phyloP scores from a whole-genome alignment of 2,888 invertebrate genomes.

The Adelognathus sp. region DNA sequence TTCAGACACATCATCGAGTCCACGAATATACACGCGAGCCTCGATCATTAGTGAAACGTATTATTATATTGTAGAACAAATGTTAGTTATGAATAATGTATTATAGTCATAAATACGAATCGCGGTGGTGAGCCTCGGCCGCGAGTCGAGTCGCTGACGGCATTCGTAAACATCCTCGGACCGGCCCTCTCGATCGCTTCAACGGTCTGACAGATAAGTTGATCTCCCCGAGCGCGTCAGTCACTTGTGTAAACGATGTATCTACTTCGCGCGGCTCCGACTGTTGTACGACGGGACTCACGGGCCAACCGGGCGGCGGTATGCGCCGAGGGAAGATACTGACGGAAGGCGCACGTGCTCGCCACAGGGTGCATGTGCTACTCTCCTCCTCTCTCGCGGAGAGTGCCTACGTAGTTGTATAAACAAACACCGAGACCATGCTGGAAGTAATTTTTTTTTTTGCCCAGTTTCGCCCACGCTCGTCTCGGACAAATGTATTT shows the following conservation, averaged over 20 bases:
- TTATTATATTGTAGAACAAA: constrained; percentile 56
- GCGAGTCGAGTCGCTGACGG: constrained; percentile 48
- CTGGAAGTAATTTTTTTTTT: constrained; percentile 38
- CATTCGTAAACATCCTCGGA: constrained; percentile 52
- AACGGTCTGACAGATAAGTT: constrained; percentile 58
- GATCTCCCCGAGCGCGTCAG: constrained; percentile 43
- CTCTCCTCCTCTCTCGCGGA: not conserved
- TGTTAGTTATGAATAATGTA: constrained; percentile 48
- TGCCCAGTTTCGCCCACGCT: not conserved
- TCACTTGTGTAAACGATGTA: constrained; percentile 60
- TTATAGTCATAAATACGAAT: not conserved
- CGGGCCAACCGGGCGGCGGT: not conserved
- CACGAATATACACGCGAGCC: constrained; percentile 25
- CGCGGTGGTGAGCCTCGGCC: constrained; percentile 14
- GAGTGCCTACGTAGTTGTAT: constrained; percentile 31
- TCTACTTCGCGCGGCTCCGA: constrained; percentile 49
- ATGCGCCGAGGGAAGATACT: constrained; percentile 18
- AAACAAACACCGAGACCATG: constrained; percentile 46
- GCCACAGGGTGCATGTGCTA: constrained; percentile 48
- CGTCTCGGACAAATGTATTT: not conserved
- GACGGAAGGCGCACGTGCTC: constrained; percentile 55
- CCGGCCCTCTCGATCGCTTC: constrained; percentile 43
- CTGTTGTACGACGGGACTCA: not conserved
- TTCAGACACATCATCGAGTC: constrained; percentile 27
- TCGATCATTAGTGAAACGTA: constrained; percentile 32